Conservation (phyloP, 2,888 invertebrate species). For the Heteromurus nitidus region DNA sequence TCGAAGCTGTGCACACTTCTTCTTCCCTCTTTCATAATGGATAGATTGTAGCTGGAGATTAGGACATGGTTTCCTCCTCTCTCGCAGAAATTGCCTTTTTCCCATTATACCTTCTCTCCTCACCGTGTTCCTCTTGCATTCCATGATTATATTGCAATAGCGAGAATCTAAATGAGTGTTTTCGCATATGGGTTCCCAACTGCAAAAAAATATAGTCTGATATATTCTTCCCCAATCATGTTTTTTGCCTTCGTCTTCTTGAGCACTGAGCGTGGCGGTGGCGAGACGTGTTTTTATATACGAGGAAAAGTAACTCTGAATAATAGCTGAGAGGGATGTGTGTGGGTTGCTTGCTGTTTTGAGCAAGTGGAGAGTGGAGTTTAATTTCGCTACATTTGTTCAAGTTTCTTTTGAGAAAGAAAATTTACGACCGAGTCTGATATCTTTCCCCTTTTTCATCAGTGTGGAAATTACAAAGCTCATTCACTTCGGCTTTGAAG, state of each 20-base stretch:
- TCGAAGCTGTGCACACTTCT: conserved; percentile 15
- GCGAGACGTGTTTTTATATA: conserved; percentile 19
- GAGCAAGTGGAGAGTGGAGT: background rate
- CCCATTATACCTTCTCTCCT: background rate
- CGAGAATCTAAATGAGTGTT: background rate
- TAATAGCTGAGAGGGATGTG: no score
- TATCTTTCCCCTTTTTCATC: conserved; percentile 32
- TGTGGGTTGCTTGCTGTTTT: no score
- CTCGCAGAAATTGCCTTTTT: conserved; percentile 11
- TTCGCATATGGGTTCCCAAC: conserved; percentile 2
- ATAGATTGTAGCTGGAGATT: conserved; percentile 36
- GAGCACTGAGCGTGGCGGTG: background rate
- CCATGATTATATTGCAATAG: background rate
- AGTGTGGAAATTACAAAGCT: conserved; percentile 33
- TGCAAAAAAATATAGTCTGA: no score
- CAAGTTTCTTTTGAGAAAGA: conserved; percentile 38
- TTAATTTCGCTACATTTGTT: conserved; percentile 10
- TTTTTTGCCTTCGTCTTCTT: no score
- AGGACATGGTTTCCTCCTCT: conserved; percentile 23
- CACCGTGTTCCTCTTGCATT: background rate
- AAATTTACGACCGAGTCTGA: conserved; percentile 50
- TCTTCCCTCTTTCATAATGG: conserved; percentile 6
- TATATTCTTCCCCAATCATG: conserved; percentile 5
- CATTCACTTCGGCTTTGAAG: no score
- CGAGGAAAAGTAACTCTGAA: no score